Base-by-base conservation (phyloP, 2,797 vertebrate genomes). In the Lepus oiostolus region DNA sequence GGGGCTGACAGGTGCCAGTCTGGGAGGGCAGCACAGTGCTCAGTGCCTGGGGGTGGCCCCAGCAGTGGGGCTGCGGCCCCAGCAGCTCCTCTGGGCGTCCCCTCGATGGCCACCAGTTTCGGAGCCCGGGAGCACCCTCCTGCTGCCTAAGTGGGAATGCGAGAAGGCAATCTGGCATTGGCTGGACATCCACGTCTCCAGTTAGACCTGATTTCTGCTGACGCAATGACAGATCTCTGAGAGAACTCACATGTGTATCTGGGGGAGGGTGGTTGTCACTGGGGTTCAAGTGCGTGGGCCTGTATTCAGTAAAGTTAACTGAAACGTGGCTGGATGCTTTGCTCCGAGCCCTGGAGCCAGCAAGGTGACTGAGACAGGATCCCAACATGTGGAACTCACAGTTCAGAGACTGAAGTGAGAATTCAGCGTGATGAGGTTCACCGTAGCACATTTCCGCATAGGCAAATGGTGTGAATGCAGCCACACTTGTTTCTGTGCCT, bases 1-100 rank as follows among this genome's bases (percentile, higher is more conserved):
- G 6, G 6, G 1, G 16, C 38, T 70, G 13, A n/a, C 21, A 14
- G 28, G 14, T 60, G 52, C 32, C 5, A 5, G 17, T 14, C 6
- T 0, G 21, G 62, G 58, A 76, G 9, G 30, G 4, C 7, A 75
- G 24, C 32, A 3, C 54, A 38, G 30, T n/a, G 26, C 67, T 60
- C 0, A 0, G 2, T 0, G 9, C 28, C 3, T 28, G 19, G 24
- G 26, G 10, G 7, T 26, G 54, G 22, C 2, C 5, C 47, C 30
- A 5, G 14, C 0, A 9, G 0, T 22, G 0, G 16, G 12, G 24
- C 42, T 11, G 16, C 2, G 50, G 35, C 21, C 7, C 28, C 16
- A 4, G 42, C 26, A 83, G 38, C 35, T 7, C 5, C 58, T 75
- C 22, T 85, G 50, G 75, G 30, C 2, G 11, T 52, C 8, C 21